These are phyloP conservation scores for Ennomos fuscantarius DNA, from an alignment of 2,888 invertebrate species.

Conservation along the genomic window DNA sequence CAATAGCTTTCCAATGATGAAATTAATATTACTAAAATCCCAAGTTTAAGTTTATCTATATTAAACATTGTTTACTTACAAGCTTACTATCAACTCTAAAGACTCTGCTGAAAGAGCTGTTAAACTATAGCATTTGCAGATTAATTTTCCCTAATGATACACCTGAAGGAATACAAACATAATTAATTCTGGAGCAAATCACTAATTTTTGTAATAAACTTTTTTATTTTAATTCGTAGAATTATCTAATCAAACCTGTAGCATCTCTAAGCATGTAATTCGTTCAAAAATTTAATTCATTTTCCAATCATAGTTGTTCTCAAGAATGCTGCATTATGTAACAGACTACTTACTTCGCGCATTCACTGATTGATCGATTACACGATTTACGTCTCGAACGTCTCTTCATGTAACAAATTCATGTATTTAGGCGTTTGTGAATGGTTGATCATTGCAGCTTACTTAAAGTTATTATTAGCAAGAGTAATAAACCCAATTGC, in stretches of 20 bases:
- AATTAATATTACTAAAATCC: neutral
- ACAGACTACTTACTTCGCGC: constrained; percentile 21
- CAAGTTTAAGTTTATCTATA: neutral
- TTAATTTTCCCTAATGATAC: too few relatives aligned
- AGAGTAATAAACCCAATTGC: constrained; percentile 30
- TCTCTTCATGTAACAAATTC: constrained; percentile 11
- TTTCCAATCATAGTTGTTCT: constrained; percentile 7
- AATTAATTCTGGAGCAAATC: too few relatives aligned
- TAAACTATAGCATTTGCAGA: too few relatives aligned
- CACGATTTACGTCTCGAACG: constrained; percentile 16
- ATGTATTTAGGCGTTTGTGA: constrained; percentile 15
- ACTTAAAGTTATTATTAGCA: constrained; percentile 25
- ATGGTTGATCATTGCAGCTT: constrained; percentile 16
- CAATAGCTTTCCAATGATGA: constrained; percentile 3
- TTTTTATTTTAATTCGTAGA: too few relatives aligned
- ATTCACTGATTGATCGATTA: constrained; percentile 22
- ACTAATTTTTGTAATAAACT: too few relatives aligned
- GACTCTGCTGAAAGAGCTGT: too few relatives aligned
- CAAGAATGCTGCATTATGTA: constrained; percentile 25
- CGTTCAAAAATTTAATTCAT: constrained; percentile 3
- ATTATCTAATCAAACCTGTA: neutral
- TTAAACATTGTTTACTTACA: neutral
- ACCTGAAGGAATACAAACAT: too few relatives aligned
- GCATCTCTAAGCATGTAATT: constrained; percentile 1
- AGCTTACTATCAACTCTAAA: too few relatives aligned